Evolutionary conservation across 23 tunicate genomes (phyloP).

Genomic region (Styela clava): DNA sequence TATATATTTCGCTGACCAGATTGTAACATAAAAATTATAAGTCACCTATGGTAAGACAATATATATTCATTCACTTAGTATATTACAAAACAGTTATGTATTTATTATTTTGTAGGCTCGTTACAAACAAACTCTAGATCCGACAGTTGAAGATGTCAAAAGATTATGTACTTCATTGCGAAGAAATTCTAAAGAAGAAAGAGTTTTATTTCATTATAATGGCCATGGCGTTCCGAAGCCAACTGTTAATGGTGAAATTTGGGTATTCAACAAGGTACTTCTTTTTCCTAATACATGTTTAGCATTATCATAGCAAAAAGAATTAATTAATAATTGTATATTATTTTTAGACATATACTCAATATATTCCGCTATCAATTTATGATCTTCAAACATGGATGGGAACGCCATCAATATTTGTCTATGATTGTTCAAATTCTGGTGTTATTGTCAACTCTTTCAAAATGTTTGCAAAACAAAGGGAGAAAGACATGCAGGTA

Average conservation of each 20-base stretch:
- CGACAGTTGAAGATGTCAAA: slow-evolving; percentile 86
- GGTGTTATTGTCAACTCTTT: slow-evolving; percentile 75
- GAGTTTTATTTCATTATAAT: slow-evolving; percentile 93
- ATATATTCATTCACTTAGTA: too few relatives aligned
- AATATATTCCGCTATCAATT: slow-evolving; percentile 92
- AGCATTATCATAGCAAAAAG: too few relatives aligned
- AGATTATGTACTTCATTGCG: slow-evolving; percentile 78
- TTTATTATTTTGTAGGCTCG: too few relatives aligned
- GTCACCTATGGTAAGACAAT: too few relatives aligned
- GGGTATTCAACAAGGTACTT: slow-evolving; percentile 97
- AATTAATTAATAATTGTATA: too few relatives aligned
- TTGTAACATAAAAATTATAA: too few relatives aligned
- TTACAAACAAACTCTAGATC: slow-evolving; percentile 78
- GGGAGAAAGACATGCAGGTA: slow-evolving; percentile 81
- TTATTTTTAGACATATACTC: slow-evolving; percentile 78
- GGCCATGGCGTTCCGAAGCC: slow-evolving; percentile 99
- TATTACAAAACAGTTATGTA: too few relatives aligned
- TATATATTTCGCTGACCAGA: too few relatives aligned
- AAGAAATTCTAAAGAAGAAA: slow-evolving; percentile 89
- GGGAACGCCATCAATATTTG: slow-evolving; percentile 85
- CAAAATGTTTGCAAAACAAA: slow-evolving; percentile 57
- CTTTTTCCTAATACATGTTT: too few relatives aligned
- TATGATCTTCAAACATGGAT: slow-evolving; percentile 94
- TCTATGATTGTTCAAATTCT: slow-evolving; percentile 86
- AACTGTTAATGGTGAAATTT: slow-evolving; percentile 92